A percentile compares a stretch with the other conserved stretches of the same genome.
These are phyloP conservation scores for Sparus aurata DNA, from an alignment of 2,797 vertebrate genomes.

Conservation along the genomic window DNA sequence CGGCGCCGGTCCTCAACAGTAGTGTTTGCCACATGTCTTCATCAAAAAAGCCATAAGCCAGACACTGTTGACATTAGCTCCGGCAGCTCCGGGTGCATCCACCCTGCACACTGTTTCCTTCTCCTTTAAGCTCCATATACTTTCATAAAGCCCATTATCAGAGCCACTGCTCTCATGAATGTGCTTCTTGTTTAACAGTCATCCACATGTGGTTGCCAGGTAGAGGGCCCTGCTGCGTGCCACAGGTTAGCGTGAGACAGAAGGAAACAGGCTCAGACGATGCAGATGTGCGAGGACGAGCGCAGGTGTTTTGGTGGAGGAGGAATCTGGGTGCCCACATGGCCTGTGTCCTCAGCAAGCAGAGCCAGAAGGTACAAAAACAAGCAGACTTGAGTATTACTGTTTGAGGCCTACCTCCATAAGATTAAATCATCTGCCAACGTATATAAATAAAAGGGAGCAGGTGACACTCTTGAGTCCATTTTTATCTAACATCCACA, in stretches of 20 bases:
- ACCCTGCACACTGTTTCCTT: slow-evolving; percentile 23
- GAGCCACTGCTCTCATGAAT: slow-evolving; percentile 31
- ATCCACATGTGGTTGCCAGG: slow-evolving; percentile 60
- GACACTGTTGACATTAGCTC: slow-evolving; percentile 63
- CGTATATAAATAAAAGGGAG: not conserved
- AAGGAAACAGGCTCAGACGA: slow-evolving; percentile 39
- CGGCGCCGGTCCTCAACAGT: slow-evolving; percentile 63
- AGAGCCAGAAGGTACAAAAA: slow-evolving; percentile 20
- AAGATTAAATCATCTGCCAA: slow-evolving; percentile 10
- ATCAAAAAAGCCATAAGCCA: slow-evolving; percentile 62
- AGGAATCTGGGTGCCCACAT: slow-evolving; percentile 61
- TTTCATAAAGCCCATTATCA: slow-evolving; percentile 41
- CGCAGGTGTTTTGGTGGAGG: slow-evolving; percentile 66
- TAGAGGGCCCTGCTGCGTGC: slow-evolving; percentile 29
- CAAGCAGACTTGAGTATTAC: slow-evolving; percentile 1
- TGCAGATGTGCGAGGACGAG: slow-evolving; percentile 58
- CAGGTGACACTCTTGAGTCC: not conserved
- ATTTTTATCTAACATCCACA: slow-evolving; percentile 2
- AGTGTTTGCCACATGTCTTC: slow-evolving; percentile 70
- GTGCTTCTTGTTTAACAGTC: slow-evolving; percentile 14
- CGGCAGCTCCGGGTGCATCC: slow-evolving; percentile 35
- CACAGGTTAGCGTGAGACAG: slow-evolving; percentile 56
- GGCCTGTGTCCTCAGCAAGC: slow-evolving; percentile 5
- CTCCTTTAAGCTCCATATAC: slow-evolving; percentile 31
- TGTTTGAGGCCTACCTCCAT: not conserved